Percentiles rank a stretch among this genome's conserved stretches.
Conservation (phyloP, 2,888 invertebrate species). For the Lasioglossum morio region DNA sequence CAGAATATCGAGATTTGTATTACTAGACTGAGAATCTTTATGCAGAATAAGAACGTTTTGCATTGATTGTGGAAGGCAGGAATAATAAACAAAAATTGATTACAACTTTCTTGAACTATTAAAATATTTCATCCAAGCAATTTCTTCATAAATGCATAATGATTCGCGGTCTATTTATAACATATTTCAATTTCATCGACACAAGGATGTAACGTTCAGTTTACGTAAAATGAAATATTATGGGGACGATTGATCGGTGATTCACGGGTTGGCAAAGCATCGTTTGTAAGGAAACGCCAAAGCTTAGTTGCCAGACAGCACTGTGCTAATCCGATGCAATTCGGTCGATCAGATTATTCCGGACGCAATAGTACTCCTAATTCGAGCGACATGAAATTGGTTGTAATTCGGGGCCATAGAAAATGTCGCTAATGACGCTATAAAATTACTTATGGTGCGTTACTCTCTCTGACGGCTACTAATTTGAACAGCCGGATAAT, state of each 20-base stretch:
- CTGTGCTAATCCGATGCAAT: background rate
- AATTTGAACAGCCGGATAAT: constrained; percentile 78
- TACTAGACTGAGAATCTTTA: background rate
- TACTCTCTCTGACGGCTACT: constrained; percentile 67
- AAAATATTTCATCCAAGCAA: too few relatives aligned
- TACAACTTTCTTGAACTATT: too few relatives aligned
- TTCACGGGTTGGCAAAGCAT: too few relatives aligned
- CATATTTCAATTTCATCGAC: too few relatives aligned
- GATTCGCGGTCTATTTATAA: too few relatives aligned
- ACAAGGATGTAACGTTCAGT: too few relatives aligned
- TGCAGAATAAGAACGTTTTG: too few relatives aligned
- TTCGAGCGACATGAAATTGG: constrained; percentile 70
- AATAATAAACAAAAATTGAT: too few relatives aligned
- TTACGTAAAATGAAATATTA: background rate
- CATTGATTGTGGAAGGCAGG: too few relatives aligned
- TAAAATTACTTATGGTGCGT: constrained; percentile 75
- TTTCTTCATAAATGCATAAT: too few relatives aligned
- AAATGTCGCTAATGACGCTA: constrained; percentile 76
- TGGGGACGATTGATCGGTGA: background rate
- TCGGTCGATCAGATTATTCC: constrained; percentile 7
- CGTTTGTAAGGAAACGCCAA: background rate
- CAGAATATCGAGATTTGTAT: too few relatives aligned
- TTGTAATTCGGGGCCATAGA: constrained; percentile 74
- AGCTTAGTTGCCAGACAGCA: background rate
- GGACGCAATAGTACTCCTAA: constrained; percentile 55